Conservation (phyloP, 2,888 invertebrate genomes). For the Tetropium fuscum region DNA sequence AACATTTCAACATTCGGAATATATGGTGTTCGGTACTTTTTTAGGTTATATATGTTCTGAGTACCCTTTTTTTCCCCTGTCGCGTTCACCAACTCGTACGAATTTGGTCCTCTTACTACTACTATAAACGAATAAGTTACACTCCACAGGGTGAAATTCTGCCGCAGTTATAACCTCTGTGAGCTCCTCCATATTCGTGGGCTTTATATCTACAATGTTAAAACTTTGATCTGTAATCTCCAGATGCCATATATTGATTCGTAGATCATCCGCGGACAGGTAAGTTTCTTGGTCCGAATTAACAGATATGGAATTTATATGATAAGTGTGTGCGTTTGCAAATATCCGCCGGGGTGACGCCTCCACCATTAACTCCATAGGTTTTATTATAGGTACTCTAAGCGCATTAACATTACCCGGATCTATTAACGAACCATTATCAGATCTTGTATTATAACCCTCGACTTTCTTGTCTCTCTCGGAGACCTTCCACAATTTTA, state of each 20-base stretch:
- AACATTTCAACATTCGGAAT: no score
- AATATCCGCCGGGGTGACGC: conserved; percentile 98
- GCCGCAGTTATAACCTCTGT: conserved; percentile 98
- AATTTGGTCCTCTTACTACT: conserved; percentile 99
- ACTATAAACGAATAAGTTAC: conserved; percentile 99
- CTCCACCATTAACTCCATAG: conserved; percentile 98
- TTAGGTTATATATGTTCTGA: no score
- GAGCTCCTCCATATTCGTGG: conserved; percentile 99
- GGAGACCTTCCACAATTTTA: conserved; percentile 94
- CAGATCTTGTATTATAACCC: conserved; percentile 95
- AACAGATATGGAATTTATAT: conserved; percentile 99
- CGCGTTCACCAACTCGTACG: no score
- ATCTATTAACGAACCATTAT: conserved; percentile 87
- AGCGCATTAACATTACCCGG: conserved; percentile 87
- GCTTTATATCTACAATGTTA: conserved; percentile 99
- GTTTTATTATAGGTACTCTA: conserved; percentile 93
- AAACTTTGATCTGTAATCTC: conserved; percentile 99
- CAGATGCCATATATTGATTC: conserved; percentile 99
- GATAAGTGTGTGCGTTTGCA: conserved; percentile 99
- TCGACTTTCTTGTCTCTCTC: conserved; percentile 76
- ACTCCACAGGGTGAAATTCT: conserved; percentile 99
- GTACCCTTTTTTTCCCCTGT: no score
- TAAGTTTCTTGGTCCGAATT: conserved; percentile 99
- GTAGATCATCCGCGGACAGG: conserved; percentile 97
- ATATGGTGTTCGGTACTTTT: no score